Base-by-base conservation (phyloP, 1,140 invertebrate species). In the Drosophila aff. region DNA sequence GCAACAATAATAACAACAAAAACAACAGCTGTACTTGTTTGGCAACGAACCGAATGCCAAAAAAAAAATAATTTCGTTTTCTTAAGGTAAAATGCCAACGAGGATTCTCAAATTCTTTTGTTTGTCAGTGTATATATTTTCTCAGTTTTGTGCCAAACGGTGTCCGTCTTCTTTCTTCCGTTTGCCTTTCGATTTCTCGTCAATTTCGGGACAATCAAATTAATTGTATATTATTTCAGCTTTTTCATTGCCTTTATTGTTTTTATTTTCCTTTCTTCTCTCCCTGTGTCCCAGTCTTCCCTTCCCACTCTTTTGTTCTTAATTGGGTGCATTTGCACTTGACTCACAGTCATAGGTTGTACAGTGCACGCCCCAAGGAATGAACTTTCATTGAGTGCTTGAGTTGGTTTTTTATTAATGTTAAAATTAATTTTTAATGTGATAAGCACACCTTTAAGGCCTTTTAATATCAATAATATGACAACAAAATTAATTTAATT, bases 161-260 rank as follows among this genome's bases (percentile, higher is more conserved):
- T 40, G 15, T 40, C 9, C 52, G 33, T 55, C 52, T 67, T 67
- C 18, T 50, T 67, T 67, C 18, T 50, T 68, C 46, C 59, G 65
- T 21, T 68, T 55, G 49, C 53, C 11, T 64, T 79, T 64, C 71
- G 62, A 71, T 75, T 79, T 83, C 49, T 59, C 60, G 33, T 76
- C 81, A 83, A 83, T 83, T 83, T 67, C 52, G 59, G 62, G 71
- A 49, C 81, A 83, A 79, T 83, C 76, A 79, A 79, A 67, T 83
- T 83, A 79, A 83, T 79, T 83, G 81, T 71, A 57, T 59, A 69
- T 61, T 81, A 63, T 76, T 65, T 61, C 59, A 61, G 58, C 55
- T 28, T 59, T 75, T 75, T 69, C 13, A 46, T 71, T 69, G 59
- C 59, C 71, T 80, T 80, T 80, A 73, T 73, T 72, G 69, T 60